These are phyloP conservation scores for Carabus problematicus DNA, from an alignment of 2,888 invertebrate genomes.

Conservation along the genomic window DNA sequence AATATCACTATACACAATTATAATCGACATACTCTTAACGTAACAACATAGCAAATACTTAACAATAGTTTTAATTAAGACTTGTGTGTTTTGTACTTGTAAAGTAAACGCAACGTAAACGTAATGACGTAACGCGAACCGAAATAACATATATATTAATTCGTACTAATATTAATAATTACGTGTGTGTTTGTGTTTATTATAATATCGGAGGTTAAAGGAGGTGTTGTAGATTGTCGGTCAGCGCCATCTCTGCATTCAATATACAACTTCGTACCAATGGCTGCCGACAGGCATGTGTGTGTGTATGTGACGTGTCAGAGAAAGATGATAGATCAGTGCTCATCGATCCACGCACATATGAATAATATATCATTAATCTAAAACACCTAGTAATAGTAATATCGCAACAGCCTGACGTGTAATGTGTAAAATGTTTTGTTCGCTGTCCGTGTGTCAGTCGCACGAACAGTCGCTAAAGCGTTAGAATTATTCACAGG, in stretches of 20 bases:
- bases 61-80: constrained; percentile 37
- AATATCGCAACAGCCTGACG: constrained; percentile 61
- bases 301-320: not conserved
- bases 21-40: too few relatives aligned
- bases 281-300: not conserved
- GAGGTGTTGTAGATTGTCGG: too few relatives aligned
- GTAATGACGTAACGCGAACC: constrained; percentile 14
- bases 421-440: constrained; percentile 54
- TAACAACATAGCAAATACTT: constrained; percentile 36
- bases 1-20: constrained; percentile 54
- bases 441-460: constrained; percentile 47
- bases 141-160: constrained; percentile 5
- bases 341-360: constrained; percentile 37
- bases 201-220: too few relatives aligned
- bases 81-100: constrained; percentile 37
- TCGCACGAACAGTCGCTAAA: constrained; percentile 57
- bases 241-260: too few relatives aligned
- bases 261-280: too few relatives aligned
- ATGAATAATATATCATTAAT: constrained; percentile 44
- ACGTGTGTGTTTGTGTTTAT: not conserved
- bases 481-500: constrained; percentile 61
- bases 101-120: constrained; percentile 30
- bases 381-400: constrained; percentile 57
- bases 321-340: constrained; percentile 28
- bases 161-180: not conserved